Base-by-base conservation (phyloP, 2,113 vertebrate genomes). In the Melanerpes formicivorus region DNA sequence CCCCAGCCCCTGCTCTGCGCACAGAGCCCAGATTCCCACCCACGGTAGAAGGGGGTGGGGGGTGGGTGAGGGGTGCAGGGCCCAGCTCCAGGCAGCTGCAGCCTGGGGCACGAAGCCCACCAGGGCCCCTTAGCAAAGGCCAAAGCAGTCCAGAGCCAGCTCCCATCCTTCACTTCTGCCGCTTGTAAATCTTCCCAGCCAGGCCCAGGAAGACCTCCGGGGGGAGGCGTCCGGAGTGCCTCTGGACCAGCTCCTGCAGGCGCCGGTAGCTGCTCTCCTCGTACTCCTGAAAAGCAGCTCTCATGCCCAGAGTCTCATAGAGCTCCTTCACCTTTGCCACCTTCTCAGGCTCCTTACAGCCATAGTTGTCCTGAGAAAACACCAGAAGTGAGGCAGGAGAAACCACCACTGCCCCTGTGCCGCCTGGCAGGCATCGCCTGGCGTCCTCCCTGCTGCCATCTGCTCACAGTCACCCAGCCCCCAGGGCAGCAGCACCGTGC, bases 131-230 rank as follows among this genome's bases (percentile, higher is more conserved):
- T 0, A 2, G 16, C 22, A 30, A 14, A 40, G 63, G 9, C 9
- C 9, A 6, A 44, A n/a, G 10, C 60, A 62, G 71, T 17, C 14
- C 60, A 5, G 1, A 2, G 17, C 3, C 29, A 3, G 11, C 7
- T 11, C 56, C 34, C 29, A 5, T 18, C 10, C 64, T 17, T 99
- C 97, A 99, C 70, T 99, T 99, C 94, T 97, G 98, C 42, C 99
- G 96, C 95, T 98, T 99, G 96, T 99, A 99, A 80, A 99, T 98
- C 93, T 98, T 99, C 37, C 96, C 95, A 1, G 98, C 98, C 1
- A 99, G 98, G 79, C 97, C 97, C 15, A 98, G 96, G 93, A 99
- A 99, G 87, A 99, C 96, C 2, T 96, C 91, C 3, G 77, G 80
- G 23, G 99, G 98, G 22, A 99, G 98, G 42, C 83, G 97, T 8